A percentile compares a stretch with the other conserved stretches of the same genome.
These are phyloP conservation scores for Drosophila rellima DNA, from an alignment of 2,888 invertebrate species.

Conservation along the genomic window DNA sequence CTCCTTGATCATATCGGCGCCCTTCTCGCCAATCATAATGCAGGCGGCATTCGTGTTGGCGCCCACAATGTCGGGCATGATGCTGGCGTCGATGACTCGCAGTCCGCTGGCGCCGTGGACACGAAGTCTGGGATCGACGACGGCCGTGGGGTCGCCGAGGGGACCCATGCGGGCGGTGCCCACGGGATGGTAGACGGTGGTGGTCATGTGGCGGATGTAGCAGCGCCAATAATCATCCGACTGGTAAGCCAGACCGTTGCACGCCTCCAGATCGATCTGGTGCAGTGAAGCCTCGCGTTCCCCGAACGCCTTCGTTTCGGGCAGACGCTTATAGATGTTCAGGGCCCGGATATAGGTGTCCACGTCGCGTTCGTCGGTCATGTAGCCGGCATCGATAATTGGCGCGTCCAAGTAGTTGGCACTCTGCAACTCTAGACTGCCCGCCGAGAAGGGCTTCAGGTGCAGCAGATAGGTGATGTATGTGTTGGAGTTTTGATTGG, in stretches of 20 bases:
- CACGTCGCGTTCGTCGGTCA: slow-evolving; percentile 87
- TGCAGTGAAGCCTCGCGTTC: slow-evolving; percentile 86
- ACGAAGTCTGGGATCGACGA: slow-evolving; percentile 87
- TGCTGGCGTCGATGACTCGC: slow-evolving; percentile 89
- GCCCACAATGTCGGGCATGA: slow-evolving; percentile 88
- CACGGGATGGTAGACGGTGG: slow-evolving; percentile 92
- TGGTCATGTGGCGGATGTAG: slow-evolving; percentile 91
- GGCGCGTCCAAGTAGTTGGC: slow-evolving; percentile 87
- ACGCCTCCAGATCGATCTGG: slow-evolving; percentile 92
- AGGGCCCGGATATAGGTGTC: slow-evolving; percentile 83
- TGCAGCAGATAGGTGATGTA: slow-evolving; percentile 82
- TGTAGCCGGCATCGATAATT: slow-evolving; percentile 88
- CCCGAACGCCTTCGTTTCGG: slow-evolving; percentile 85
- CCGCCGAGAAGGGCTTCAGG: slow-evolving; percentile 86
- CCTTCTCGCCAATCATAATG: slow-evolving; percentile 90
- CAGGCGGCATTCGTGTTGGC: slow-evolving; percentile 89
- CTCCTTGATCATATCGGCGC: slow-evolving; percentile 88
- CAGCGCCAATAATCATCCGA: slow-evolving; percentile 96
- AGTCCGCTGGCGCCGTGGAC: slow-evolving; percentile 87
- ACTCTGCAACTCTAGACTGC: slow-evolving; percentile 86
- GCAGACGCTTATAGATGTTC: slow-evolving; percentile 82
- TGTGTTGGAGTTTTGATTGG: slow-evolving; percentile 82
- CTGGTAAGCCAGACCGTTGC: slow-evolving; percentile 89
- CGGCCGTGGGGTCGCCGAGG: slow-evolving; percentile 85
- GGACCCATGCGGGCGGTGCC: slow-evolving; percentile 89